Conservation (phyloP, 2,888 invertebrate genomes). For the Aspidiotus rigidus region DNA sequence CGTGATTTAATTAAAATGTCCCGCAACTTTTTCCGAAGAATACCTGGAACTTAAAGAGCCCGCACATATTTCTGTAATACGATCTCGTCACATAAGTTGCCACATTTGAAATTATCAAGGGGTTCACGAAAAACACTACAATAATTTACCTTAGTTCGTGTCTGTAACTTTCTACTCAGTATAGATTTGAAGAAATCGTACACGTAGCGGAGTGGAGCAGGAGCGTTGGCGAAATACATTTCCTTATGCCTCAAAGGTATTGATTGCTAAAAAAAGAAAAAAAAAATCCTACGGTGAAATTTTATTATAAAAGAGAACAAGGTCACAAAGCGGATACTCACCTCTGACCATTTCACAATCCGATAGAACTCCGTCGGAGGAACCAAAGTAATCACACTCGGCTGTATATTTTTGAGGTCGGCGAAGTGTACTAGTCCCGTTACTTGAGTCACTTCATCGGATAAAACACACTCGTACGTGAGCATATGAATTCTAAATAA, state of each 20-base stretch:
- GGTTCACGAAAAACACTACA: no score
- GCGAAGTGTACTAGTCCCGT: slow-evolving; percentile 69
- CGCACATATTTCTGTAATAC: no score
- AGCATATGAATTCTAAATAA: slow-evolving; percentile 68
- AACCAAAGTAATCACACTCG: slow-evolving; percentile 65
- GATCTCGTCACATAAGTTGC: no score
- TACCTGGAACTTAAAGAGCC: no score
- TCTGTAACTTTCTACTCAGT: slow-evolving; percentile 61
- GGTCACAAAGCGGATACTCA: slow-evolving; percentile 40
- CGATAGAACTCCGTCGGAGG: slow-evolving; percentile 65
- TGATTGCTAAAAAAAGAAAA: slow-evolving; percentile 52
- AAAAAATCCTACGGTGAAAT: background rate
- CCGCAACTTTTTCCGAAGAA: no score
- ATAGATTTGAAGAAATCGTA: slow-evolving; percentile 62
- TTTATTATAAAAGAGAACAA: background rate
- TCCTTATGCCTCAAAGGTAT: slow-evolving; percentile 70
- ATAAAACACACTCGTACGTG: slow-evolving; percentile 68
- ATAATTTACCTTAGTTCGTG: slow-evolving; percentile 52
- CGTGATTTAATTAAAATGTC: no score
- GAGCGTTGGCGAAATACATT: slow-evolving; percentile 62
- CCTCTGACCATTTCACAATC: slow-evolving; percentile 65
- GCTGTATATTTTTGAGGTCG: slow-evolving; percentile 64
- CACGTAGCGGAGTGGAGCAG: slow-evolving; percentile 62
- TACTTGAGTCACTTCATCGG: slow-evolving; percentile 71
- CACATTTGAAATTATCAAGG: no score